Conservation (phyloP, 2,888 invertebrate species). For the Drosophila kuntzei region DNA sequence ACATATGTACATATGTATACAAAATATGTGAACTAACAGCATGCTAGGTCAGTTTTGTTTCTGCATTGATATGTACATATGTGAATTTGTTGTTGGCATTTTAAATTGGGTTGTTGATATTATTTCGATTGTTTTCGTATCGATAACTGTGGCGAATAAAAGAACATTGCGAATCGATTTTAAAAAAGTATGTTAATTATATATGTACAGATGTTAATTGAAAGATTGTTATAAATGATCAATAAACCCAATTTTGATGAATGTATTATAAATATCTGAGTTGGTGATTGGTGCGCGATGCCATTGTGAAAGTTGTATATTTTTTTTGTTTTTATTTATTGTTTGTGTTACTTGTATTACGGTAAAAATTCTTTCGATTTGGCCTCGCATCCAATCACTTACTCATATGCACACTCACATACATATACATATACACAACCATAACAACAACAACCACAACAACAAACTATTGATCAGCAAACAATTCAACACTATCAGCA, state of each 20-base stretch:
- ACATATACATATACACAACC: conserved; percentile 82
- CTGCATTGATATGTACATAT: conserved; percentile 4
- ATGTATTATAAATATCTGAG: conserved; percentile 1
- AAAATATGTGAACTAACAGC: background rate
- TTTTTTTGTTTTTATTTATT: background rate
- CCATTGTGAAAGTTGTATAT: conserved; percentile 5
- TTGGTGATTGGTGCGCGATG: conserved; percentile 57
- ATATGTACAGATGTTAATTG: no score
- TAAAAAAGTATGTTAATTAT: no score
- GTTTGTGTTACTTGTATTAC: background rate
- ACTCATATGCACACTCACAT: conserved; percentile 11
- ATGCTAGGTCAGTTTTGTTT: conserved; percentile 41
- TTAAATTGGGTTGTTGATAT: conserved; percentile 1
- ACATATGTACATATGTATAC: conserved; percentile 7
- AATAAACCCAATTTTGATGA: background rate
- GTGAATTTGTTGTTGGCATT: background rate
- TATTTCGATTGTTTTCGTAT: background rate
- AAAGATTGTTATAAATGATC: background rate
- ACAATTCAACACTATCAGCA: conserved; percentile 87
- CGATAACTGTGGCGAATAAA: background rate
- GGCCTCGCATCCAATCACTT: conserved; percentile 32
- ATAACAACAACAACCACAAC: conserved; percentile 86
- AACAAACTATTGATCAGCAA: conserved; percentile 86
- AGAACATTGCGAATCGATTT: no score
- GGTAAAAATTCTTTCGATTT: conserved; percentile 8